Percentiles rank a stretch among this genome's conserved stretches.
Conservation (phyloP, 2,888 invertebrate genomes). For the Tenthredo livida region DNA sequence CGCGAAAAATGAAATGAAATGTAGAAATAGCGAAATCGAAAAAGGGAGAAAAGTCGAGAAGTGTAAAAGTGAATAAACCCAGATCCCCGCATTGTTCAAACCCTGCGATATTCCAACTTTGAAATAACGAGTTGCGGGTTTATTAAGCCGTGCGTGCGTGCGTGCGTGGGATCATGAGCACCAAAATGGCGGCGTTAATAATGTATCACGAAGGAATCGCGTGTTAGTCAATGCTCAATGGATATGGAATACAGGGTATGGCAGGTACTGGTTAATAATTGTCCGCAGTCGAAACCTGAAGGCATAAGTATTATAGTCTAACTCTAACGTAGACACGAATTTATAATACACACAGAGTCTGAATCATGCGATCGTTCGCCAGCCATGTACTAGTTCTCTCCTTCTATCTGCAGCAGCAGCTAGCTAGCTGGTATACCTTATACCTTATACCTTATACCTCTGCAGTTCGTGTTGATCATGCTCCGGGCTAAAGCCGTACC, state of each 20-base stretch:
- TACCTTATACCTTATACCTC: not conserved
- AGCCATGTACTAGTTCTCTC: no score
- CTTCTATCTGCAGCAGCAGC: no score
- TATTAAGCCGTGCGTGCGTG: not conserved
- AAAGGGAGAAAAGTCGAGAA: not conserved
- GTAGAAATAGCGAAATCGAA: not conserved
- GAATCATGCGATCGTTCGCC: conserved; percentile 65
- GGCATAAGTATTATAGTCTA: not conserved
- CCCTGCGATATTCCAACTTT: not conserved
- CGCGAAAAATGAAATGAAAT: not conserved
- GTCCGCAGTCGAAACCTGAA: not conserved
- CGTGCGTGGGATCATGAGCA: conserved; percentile 31
- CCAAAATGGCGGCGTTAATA: conserved; percentile 43
- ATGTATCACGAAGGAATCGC: conserved; percentile 32
- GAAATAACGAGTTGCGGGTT: not conserved
- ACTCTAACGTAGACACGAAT: conserved; percentile 61
- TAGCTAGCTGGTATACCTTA: not conserved
- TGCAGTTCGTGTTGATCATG: not conserved
- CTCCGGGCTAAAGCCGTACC: conserved; percentile 39
- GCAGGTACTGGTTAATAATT: not conserved
- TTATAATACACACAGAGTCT: conserved; percentile 66
- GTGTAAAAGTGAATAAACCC: not conserved
- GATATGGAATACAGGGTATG: not conserved
- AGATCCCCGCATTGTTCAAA: not conserved
- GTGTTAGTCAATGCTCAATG: conserved; percentile 35